Evolutionary conservation across 1,140 invertebrate genomes (phyloP), one percentile per base, ranked within the genome.

Genomic region (Oedothorax gibbosus): DNA sequence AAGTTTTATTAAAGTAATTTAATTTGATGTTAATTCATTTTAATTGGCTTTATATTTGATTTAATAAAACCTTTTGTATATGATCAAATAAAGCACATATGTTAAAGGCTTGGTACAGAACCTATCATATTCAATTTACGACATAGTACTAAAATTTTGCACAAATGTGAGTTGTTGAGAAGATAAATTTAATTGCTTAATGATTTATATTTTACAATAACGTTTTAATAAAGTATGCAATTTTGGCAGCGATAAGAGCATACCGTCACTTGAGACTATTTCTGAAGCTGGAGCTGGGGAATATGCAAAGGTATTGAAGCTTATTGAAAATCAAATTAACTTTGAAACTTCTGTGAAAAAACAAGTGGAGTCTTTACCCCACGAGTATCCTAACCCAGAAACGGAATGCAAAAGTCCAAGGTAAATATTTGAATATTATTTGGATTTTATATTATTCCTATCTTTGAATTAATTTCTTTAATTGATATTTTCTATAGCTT

Each of bases 331-430:
- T n/a, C 89, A 91, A 88, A 87, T 88, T 49, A 80, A 85, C 60
- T 83, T 86, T 87, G 87, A 90, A 87, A 88, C 89, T 79, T 68
- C 85, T 71, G 57, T 88, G 64, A 82, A 78, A 78, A 57, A 85
- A 73, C 20, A 87, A 88, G 87, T 88, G 69, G 85, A 87, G 73
- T 87, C 87, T 77, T 86, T 88, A 62, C 85, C 87, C 11, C 85
- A 71, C 53, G 86, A 88, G 62, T 87, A 89, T 87, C 90, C 90
- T 8, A 89, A 91, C 87, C 89, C 89, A 49, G 89, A 89, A 50
- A 91, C 93, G 68, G 96, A 97, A 89, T 96, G 95, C 88, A 91
- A 93, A 12, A 94, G 96, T 15, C 97, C 97, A 0, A 89, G 87
- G 89, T 90, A 87, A 82, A 85, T 20, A 68, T 75, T 69, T n/a